Base-by-base conservation (phyloP, 2,888 invertebrate genomes). In the Liposcelis brunnea region DNA sequence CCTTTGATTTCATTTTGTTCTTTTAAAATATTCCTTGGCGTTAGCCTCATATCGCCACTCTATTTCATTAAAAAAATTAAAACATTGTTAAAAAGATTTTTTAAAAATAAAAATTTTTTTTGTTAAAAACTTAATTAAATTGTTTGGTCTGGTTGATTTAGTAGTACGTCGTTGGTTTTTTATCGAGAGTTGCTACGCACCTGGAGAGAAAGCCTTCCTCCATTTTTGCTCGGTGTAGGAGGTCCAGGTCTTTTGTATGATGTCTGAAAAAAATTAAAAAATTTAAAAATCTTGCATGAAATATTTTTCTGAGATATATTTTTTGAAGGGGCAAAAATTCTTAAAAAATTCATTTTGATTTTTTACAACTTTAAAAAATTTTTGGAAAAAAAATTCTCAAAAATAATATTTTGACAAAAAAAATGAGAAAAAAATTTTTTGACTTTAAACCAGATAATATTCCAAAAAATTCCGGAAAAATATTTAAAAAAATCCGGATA, bases 201-300 rank as follows among this genome's bases (percentile, higher is more conserved):
- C 60, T 77, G 77, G 40, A 77, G 70, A 1, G 84, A 84, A 7
- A 75, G 63, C 50, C 83, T 68, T 2, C 78, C 77, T 10, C 81
- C 82, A 59, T 83, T 78, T 64, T 84, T 86, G 63, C 83, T 83
- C 0, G 86, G 86, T 1, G 86, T 86, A 18, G 86, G 86, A 38
- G 85, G 86, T 1, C 86, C 86, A 1, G 86, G 86, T 56, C 76
- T 78, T 67, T 83, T 84, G 59, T 86, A 86, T 1, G 80, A 77
- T 1, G 79, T 83, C 59, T 79, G 74, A 49, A 55, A 55, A 12
- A 43, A 19, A 15, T 40, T 12, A 40, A 18, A 6, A 15, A 18
- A 40, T n/a, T 37, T 11, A 37, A 37, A n/a, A n/a, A n/a, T n/a
- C n/a, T n/a, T n/a, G n/a, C n/a, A n/a, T n/a, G n/a, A n/a, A n/a